phyloP scores from a whole-genome alignment of 2,797 vertebrate species.

The Melanotaenia pygmaea region DNA sequence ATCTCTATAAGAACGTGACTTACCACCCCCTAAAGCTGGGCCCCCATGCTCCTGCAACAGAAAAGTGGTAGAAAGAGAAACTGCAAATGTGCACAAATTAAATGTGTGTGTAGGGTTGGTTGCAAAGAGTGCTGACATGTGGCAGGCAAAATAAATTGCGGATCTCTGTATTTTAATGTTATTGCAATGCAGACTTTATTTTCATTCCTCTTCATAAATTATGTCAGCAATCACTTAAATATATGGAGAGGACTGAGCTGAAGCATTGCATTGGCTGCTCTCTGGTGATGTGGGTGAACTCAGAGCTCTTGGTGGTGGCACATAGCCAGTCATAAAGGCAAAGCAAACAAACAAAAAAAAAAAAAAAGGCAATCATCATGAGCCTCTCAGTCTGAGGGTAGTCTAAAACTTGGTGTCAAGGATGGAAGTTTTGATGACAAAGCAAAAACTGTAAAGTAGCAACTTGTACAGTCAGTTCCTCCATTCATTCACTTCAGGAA shows the following conservation, averaged over 20 bases:
- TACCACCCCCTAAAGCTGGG: constrained; percentile 38
- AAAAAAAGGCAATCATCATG: constrained; percentile 49
- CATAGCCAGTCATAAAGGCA: constrained; percentile 49
- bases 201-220: constrained; percentile 76
- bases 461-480: constrained; percentile 12
- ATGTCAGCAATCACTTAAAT: constrained; percentile 76
- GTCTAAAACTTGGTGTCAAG: constrained; percentile 47
- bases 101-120: background rate
- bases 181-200: constrained; percentile 72
- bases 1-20: constrained; percentile 17
- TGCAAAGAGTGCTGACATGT: constrained; percentile 51
- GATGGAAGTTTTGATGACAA: constrained; percentile 46
- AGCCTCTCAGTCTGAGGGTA: constrained; percentile 56
- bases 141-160: constrained; percentile 70
- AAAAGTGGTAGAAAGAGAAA: constrained; percentile 36
- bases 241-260: constrained; percentile 48
- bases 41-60: constrained; percentile 26
- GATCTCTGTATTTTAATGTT: constrained; percentile 55
- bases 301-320: constrained; percentile 54
- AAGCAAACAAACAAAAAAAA: constrained; percentile 33
- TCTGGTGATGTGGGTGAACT: constrained; percentile 58
- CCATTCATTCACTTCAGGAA: background rate
- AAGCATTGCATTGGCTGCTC: constrained; percentile 56
- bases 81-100: constrained; percentile 60
- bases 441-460: constrained; percentile 35